Conservation (phyloP, 2,113 vertebrate species). For the Alces alces region DNA sequence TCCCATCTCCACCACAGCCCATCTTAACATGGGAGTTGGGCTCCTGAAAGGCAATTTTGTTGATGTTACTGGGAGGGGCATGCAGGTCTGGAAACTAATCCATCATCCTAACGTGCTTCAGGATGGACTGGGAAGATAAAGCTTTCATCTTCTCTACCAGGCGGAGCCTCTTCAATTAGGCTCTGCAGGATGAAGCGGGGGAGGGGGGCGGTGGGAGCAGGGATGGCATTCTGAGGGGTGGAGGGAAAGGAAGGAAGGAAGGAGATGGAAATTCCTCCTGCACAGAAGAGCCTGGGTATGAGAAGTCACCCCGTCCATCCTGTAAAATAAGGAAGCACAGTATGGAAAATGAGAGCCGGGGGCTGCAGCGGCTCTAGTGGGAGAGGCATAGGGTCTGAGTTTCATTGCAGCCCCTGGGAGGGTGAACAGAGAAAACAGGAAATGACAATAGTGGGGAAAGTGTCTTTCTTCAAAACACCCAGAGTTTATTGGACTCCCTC, state of each 20-base stretch:
- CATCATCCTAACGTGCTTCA: conserved; percentile 67
- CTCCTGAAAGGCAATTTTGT: conserved; percentile 73
- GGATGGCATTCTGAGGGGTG: background rate
- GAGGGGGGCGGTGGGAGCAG: background rate
- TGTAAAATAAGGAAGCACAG: background rate
- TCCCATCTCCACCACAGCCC: conserved; percentile 19
- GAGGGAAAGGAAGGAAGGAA: background rate
- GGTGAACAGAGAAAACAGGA: background rate
- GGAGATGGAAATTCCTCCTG: background rate
- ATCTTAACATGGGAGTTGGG: conserved; percentile 55
- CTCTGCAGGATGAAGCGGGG: background rate
- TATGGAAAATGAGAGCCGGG: accelerated
- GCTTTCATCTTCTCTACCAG: conserved; percentile 67
- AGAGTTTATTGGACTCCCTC: background rate
- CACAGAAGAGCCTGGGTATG: background rate
- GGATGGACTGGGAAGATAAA: conserved; percentile 69
- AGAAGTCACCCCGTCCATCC: background rate
- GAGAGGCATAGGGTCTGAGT: background rate
- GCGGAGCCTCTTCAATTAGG: conserved; percentile 70
- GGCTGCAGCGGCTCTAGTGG: background rate
- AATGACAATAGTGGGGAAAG: background rate
- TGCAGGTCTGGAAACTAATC: conserved; percentile 68
- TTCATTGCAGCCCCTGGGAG: background rate
- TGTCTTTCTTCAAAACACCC: background rate
- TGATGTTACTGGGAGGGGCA: conserved; percentile 71